A percentile compares a stretch with the other conserved stretches of the same genome.
Conservation (phyloP, 2,888 invertebrate species). For the Mimas tiliae region DNA sequence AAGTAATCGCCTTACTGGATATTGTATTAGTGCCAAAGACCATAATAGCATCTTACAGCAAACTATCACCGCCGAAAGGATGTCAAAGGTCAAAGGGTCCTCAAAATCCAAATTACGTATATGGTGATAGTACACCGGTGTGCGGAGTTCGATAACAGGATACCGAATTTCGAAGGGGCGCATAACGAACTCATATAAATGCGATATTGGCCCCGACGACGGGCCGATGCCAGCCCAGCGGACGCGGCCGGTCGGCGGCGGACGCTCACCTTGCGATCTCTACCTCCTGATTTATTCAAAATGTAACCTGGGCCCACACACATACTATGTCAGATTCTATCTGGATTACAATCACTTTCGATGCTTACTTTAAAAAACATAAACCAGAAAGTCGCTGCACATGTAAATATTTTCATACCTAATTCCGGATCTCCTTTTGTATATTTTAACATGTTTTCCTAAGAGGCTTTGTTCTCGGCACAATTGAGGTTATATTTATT, state of each 20-base stretch:
- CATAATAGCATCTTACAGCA: slow-evolving; percentile 5
- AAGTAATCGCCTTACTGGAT: slow-evolving; percentile 9
- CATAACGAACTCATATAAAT: slow-evolving; percentile 69
- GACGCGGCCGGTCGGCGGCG: slow-evolving; percentile 6
- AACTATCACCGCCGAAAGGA: slow-evolving; percentile 37
- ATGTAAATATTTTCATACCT: slow-evolving; percentile 14
- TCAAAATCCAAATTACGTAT: slow-evolving; percentile 53
- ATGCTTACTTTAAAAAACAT: slow-evolving; percentile 19
- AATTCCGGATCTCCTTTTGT: slow-evolving; percentile 5
- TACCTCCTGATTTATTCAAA: slow-evolving; percentile 65
- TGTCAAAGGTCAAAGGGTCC: slow-evolving; percentile 49
- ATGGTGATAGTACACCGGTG: slow-evolving; percentile 37
- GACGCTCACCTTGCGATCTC: slow-evolving; percentile 56
- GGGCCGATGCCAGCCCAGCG: slow-evolving; percentile 37
- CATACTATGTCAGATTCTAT: slow-evolving; percentile 49
- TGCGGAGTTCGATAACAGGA: slow-evolving; percentile 51
- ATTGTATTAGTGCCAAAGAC: slow-evolving; percentile 15
- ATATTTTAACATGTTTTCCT: slow-evolving; percentile 11
- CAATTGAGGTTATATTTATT: not conserved
- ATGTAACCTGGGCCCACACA: slow-evolving; percentile 52
- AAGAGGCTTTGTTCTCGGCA: not conserved
- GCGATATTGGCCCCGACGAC: slow-evolving; percentile 55
- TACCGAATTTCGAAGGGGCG: slow-evolving; percentile 44
- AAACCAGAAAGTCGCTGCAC: not conserved
- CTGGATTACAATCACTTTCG: slow-evolving; percentile 50